Base-by-base conservation (phyloP, 53 echinoderm and acorn worm species). In the Mesocentrotus franciscanus region DNA sequence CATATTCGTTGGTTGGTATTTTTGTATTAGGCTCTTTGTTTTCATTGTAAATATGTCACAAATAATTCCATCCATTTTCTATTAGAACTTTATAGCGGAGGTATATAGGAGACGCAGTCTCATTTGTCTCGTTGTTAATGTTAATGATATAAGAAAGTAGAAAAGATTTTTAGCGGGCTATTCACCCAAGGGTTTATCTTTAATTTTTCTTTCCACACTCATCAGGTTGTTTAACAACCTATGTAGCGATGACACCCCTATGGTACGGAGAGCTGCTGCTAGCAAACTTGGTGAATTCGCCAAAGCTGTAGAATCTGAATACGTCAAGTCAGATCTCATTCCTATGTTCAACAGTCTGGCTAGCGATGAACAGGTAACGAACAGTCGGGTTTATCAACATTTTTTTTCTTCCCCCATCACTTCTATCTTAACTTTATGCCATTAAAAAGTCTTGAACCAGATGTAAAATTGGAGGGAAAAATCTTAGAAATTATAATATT, bases 191-290 rank as follows among this genome's bases (percentile, higher is more conserved):
- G n/a, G n/a, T n/a, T 56, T 42, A 20, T 56, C 85, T 85, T 85
- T 85, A 29, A 0, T 24, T 78, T 59, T 55, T 59, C 29, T 26
- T 59, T 32, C 90, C 16, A 9, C 32, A 27, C n/a, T 8, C 2
- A 58, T 33, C 95, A 98, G 99, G 83, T 95, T 96, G 94, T 98
- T 98, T 92, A 96, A 97, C 66, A 96, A 96, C 85, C 92, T 98
- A 27, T 98, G 99, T 95, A 92, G 95, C 17, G 99, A 98, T 96
- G 99, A 98, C 93, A 98, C 99, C 14, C 99, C 99, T 2, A 98
- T 98, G 97, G 99, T 98, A 22, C 70, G 99, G 78, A 95, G 99
- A 49, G 99, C 99, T 70, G 99, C 99, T 56, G 99, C 99, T n/a
- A 96, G 98, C 24, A 98, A 98, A 96, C 96, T 98, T 16, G 99